A percentile compares a stretch with the other conserved stretches of the same genome.
phyloP scores from a whole-genome alignment of 2,888 invertebrate genomes.

The Lepidonotus clava region DNA sequence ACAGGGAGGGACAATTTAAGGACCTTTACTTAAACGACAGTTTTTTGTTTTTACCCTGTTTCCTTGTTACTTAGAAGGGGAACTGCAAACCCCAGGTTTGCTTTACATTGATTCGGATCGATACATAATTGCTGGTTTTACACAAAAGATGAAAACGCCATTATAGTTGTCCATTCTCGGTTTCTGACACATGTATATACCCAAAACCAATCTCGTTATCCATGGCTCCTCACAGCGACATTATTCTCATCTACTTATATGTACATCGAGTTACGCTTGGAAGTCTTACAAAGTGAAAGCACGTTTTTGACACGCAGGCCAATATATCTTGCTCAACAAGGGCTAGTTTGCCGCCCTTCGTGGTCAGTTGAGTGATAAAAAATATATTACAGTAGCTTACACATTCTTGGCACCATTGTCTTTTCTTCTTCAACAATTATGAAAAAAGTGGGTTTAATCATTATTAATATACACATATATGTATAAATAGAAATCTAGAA shows the following conservation, averaged over 20 bases:
- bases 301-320: background rate
- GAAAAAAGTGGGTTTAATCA: background rate
- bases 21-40: too few relatives aligned
- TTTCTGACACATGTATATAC: conserved; percentile 26
- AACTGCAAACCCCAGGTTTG: too few relatives aligned
- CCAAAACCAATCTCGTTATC: background rate
- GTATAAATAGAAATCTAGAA: conserved; percentile 43
- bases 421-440: background rate
- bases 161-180: too few relatives aligned
- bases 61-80: too few relatives aligned
- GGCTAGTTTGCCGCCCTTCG: too few relatives aligned
- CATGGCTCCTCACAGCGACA: background rate
- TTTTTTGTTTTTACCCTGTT: too few relatives aligned
- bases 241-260: background rate
- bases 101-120: too few relatives aligned
- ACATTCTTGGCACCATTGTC: conserved; percentile 45
- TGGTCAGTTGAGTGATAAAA: too few relatives aligned
- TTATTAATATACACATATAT: conserved; percentile 39
- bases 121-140: too few relatives aligned
- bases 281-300: background rate
- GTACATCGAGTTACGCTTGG: background rate
- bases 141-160: too few relatives aligned
- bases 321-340: background rate
- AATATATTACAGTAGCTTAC: background rate
- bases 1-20: too few relatives aligned